A percentile compares a stretch with the other conserved stretches of the same genome.
Evolutionary conservation across 2,888 invertebrate genomes (phyloP).

Genomic region (Actias luna): DNA sequence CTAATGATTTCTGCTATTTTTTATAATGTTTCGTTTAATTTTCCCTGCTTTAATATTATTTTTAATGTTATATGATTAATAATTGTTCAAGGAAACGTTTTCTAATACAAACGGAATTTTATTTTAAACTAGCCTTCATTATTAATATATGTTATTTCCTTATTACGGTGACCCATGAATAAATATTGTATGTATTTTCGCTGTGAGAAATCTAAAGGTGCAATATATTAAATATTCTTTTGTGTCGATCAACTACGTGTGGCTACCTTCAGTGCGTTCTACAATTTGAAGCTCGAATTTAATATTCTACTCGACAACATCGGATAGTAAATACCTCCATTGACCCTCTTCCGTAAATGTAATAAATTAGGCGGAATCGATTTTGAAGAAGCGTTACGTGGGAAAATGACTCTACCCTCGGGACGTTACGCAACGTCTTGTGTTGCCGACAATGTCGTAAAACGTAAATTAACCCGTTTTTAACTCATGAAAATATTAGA

Average conservation of each 20-base stretch:
- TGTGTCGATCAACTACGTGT: not conserved
- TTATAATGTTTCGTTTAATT: too few species aligned
- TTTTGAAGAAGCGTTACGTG: not conserved
- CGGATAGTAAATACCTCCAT: not conserved
- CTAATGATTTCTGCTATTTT: too few species aligned
- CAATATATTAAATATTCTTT: too few species aligned
- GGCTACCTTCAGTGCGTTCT: not conserved
- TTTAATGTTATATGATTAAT: too few species aligned
- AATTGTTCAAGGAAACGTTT: too few species aligned
- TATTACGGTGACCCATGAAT: too few species aligned
- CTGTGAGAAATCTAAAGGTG: too few species aligned
- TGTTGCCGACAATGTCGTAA: not conserved
- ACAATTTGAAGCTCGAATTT: not conserved
- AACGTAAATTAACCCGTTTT: not conserved
- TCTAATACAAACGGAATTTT: too few species aligned
- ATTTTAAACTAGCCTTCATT: too few species aligned
- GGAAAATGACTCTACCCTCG: not conserved
- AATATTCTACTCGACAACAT: not conserved
- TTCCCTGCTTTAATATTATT: too few species aligned
- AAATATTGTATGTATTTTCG: too few species aligned
- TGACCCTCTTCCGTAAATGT: constrained; percentile 1
- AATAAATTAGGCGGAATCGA: constrained; percentile 1
- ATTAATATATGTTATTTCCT: too few species aligned
- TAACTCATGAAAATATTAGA: not conserved
- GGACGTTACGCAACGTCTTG: constrained; percentile 1